Base-by-base conservation (phyloP, 37 sponge, comb jelly and placozoan genomes). In the Chondrilla cf. caribensis region DNA sequence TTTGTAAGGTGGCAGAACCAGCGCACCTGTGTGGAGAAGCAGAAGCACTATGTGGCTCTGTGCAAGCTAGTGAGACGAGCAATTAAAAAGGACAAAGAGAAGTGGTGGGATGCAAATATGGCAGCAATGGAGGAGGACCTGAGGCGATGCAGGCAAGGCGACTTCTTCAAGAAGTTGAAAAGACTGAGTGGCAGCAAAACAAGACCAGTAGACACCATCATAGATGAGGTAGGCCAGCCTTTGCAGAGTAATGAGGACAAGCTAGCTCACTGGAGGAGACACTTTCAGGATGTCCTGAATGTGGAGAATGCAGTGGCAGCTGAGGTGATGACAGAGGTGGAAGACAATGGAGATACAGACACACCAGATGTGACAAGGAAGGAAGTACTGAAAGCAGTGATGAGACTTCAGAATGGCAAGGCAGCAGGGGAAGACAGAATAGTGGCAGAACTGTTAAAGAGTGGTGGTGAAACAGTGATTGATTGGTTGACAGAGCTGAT, bases 361-460 rank as follows among this genome's bases (percentile, higher is more conserved):
- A 6, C 11, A 11, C 6, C 9, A 47, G 51, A 47, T 14, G 6
- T 47, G 51, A 47, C 51, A 6, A 47, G 8, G 29, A 22, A 62
- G 64, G 64, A 62, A 62, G 64, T 15, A 15, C 4, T 4, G 29
- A 62, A 62, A 15, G 64, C 64, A 62, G 64, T 62, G 18, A 62
- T 7, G 64, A 62, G 64, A 15, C 22, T 62, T 19, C 6, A 62
- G 64, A 62, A 62, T 62, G 64, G 22, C 22, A 62, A 62, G 22
- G 64, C 64, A 29, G 64, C 5, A 26, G 64, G 64, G 64, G 64
- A 15, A 19, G 64, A 62, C 22, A 15, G 64, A 15, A 62, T 62
- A 19, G 64, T 62, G 15, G 64, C 64, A 19, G 64, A 62, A 62
- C 64, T 62, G 64, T 62, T 62, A 15, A 62, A 62, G 64, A 19